phyloP scores from a whole-genome alignment of 2,113 vertebrate species.

The Phaethornis superciliosus region DNA sequence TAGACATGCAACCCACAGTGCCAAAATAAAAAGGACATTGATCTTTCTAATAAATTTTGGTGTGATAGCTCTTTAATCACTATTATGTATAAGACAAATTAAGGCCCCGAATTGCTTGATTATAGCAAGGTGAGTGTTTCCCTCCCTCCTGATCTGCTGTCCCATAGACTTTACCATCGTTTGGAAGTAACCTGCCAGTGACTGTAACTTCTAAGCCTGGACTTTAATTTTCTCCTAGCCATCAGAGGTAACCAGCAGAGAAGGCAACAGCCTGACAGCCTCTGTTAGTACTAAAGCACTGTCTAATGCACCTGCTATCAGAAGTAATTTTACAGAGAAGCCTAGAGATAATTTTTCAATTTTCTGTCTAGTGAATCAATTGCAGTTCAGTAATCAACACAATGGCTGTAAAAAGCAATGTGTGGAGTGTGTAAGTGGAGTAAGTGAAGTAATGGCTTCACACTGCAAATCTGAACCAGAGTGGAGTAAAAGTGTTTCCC shows the following conservation, averaged over 20 bases:
- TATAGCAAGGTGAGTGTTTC: background rate
- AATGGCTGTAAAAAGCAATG: constrained; percentile 8
- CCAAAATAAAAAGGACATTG: background rate
- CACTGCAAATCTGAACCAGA: background rate
- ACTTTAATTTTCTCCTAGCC: constrained; percentile 10
- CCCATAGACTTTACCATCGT: background rate
- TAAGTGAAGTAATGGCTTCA: background rate
- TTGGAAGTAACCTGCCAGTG: background rate
- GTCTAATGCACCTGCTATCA: constrained; percentile 52
- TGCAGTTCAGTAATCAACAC: constrained; percentile 65
- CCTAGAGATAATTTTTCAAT: constrained; percentile 66
- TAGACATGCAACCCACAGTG: background rate
- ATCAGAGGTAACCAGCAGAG: background rate
- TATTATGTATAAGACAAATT: background rate
- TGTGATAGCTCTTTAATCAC: background rate
- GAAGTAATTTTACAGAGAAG: constrained; percentile 60
- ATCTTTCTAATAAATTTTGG: background rate
- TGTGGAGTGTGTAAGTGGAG: background rate
- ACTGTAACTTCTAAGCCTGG: background rate
- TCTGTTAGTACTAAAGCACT: constrained; percentile 35
- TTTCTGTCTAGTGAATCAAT: constrained; percentile 65
- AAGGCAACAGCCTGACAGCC: constrained; percentile 13
- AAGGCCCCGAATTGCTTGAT: background rate
- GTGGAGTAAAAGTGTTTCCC: constrained; percentile 12
- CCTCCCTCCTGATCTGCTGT: background rate